Evolutionary conservation across 2,888 invertebrate species (phyloP), one percentile per base, ranked within the genome.

Genomic region (Oegoconia quadripuncta): DNA sequence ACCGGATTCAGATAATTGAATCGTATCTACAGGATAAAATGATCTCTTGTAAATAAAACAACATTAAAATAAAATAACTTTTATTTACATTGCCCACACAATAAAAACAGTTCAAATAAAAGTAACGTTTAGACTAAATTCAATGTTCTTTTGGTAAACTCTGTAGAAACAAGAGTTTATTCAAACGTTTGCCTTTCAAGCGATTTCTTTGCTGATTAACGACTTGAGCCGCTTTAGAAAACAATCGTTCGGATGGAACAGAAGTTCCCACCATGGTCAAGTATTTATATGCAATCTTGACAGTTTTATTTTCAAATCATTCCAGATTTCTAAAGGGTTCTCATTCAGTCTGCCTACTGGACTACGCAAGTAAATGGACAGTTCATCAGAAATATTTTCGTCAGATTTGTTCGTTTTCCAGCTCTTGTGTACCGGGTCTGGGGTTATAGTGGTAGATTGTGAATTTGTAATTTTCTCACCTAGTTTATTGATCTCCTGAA

Each of bases 321-420:
- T 31, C 46, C 48, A 44, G 29, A 50, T 45, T 42, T 57, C 52
- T 33, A 53, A 42, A 7, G 50, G 49, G 28, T 55, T 52, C 28
- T 52, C 48, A 30, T 41, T 45, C 1, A 56, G 27, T 47, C 54
- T 47, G 12, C 46, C 42, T 16, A 59, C 51, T 39, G 52, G 52
- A 33, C 35, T 39, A 23, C 50, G 35, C 33, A 59, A 46, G 39
- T 55, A 55, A 31, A 54, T 29, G 9, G 51, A 54, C 18, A 58
- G 28, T 20, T 54, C 57, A 30, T 54, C 52, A 31, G 51, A 51
- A 42, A 51, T 42, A 35, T 32, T 13, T 37, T 44, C 42, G 11
- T 47, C 50, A 37, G 51, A 39, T 30, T 53, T 38, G 6, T 11
- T 2, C 14, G 39, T 41, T 46, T 53, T 50, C 47, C 44, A 52